Percentiles rank a stretch among this genome's conserved stretches.
These are phyloP conservation scores for Euura saliciscinereae DNA, from an alignment of 1,140 invertebrate species.

Conservation along the genomic window DNA sequence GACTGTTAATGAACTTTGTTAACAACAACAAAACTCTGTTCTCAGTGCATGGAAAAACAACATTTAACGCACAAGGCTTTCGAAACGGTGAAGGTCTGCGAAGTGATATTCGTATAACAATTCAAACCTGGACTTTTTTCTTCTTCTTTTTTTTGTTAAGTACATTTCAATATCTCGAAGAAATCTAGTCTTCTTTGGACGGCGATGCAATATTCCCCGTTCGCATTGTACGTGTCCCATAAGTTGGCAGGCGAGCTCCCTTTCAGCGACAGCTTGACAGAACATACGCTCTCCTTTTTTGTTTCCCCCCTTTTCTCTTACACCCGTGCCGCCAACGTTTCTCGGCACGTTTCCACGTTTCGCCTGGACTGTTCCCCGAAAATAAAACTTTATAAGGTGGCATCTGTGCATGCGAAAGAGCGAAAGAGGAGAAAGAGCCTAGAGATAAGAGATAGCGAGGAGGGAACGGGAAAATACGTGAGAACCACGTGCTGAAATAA, in stretches of 20 bases:
- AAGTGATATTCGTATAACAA: not conserved
- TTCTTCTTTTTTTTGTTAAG: constrained; percentile 31
- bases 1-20: too few relatives aligned
- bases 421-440: constrained; percentile 11
- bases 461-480: constrained; percentile 27
- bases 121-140: not conserved
- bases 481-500: constrained; percentile 45
- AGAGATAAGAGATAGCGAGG: not conserved
- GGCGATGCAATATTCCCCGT: constrained; percentile 51
- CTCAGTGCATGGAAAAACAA: too few relatives aligned
- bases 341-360: constrained; percentile 8
- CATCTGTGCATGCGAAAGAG: constrained; percentile 28
- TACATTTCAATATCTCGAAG: constrained; percentile 46
- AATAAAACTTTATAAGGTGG: constrained; percentile 51
- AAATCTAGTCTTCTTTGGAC: constrained; percentile 22
- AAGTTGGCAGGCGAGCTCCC: constrained; percentile 53
- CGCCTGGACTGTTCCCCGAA: constrained; percentile 31
- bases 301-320: constrained; percentile 17
- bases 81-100: not conserved
- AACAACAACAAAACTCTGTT: too few relatives aligned
- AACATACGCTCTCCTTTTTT: constrained; percentile 49
- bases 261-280: constrained; percentile 58
- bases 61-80: too few relatives aligned
- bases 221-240: constrained; percentile 55
- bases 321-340: constrained; percentile 15